Evolutionary conservation across 2,113 vertebrate species (phyloP).

Genomic region (Steatornis caripensis): DNA sequence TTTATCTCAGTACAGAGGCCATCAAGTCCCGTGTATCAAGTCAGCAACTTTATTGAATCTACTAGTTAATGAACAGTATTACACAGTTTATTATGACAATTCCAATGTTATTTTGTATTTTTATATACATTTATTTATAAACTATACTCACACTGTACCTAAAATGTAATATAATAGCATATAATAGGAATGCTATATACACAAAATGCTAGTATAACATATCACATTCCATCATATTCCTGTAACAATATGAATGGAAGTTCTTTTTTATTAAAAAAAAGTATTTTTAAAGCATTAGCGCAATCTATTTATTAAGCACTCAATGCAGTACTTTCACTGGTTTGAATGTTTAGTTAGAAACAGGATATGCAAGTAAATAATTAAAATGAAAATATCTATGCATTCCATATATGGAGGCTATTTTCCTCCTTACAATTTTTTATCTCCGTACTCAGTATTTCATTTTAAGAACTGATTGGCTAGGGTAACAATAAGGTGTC

Average conservation of each 20-base stretch:
- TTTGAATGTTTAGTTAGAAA: neutral
- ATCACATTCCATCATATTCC: neutral
- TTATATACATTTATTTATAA: neutral
- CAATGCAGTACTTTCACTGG: neutral
- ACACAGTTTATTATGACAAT: neutral
- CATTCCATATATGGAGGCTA: neutral
- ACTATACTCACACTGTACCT: neutral
- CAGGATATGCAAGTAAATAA: neutral
- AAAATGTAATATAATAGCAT: neutral
- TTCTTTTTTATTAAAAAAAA: neutral
- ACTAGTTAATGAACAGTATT: neutral
- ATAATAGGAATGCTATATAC: neutral
- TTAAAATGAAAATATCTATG: neutral
- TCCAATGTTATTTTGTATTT: neutral
- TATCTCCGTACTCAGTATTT: neutral
- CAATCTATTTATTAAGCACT: neutral
- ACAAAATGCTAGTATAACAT: neutral
- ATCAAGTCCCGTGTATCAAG: neutral
- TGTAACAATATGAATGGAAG: neutral
- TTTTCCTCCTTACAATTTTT: neutral
- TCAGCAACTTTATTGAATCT: neutral
- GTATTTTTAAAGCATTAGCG: neutral
- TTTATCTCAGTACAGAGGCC: neutral
- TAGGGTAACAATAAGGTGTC: neutral
- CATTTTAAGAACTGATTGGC: neutral